Percentiles rank a stretch among this genome's conserved stretches.
Evolutionary conservation across 2,888 invertebrate species (phyloP).

Genomic region (Drosophila basisetae): DNA sequence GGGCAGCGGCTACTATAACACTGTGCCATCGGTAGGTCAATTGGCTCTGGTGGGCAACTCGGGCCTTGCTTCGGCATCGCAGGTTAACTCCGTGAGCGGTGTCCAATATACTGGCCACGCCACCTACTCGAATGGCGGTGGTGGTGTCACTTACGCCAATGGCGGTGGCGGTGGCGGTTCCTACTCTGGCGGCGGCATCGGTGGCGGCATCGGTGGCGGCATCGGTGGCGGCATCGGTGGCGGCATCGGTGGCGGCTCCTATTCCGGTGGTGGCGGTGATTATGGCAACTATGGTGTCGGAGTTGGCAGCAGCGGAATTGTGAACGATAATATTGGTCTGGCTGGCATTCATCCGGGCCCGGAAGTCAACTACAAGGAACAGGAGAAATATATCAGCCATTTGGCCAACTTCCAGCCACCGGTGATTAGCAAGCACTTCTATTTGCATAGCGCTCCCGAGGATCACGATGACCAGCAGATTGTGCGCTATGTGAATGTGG

Average conservation of each 20-base stretch:
- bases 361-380: constrained; percentile 63
- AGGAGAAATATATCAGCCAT: constrained; percentile 69
- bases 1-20: constrained; percentile 64
- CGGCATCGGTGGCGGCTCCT: constrained; percentile 13
- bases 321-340: constrained; percentile 53
- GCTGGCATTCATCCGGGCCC: constrained; percentile 62
- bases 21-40: constrained; percentile 62
- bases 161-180: constrained; percentile 9
- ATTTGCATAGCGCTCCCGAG: constrained; percentile 83
- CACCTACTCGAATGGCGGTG: constrained; percentile 29
- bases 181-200: constrained; percentile 1
- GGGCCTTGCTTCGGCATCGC: constrained; percentile 37
- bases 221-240: constrained; percentile 4
- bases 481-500: constrained; percentile 82
- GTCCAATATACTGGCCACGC: constrained; percentile 23
- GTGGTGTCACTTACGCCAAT: constrained; percentile 36
- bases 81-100: constrained; percentile 14
- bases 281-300: background rate
- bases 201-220: background rate
- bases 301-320: constrained; percentile 4
- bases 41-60: constrained; percentile 25
- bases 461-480: constrained; percentile 83
- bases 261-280: constrained; percentile 1
- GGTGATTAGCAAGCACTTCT: constrained; percentile 82
- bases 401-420: constrained; percentile 75